These are phyloP conservation scores for Aphidius colemani DNA, from an alignment of 2,888 invertebrate species.

Conservation along the genomic window DNA sequence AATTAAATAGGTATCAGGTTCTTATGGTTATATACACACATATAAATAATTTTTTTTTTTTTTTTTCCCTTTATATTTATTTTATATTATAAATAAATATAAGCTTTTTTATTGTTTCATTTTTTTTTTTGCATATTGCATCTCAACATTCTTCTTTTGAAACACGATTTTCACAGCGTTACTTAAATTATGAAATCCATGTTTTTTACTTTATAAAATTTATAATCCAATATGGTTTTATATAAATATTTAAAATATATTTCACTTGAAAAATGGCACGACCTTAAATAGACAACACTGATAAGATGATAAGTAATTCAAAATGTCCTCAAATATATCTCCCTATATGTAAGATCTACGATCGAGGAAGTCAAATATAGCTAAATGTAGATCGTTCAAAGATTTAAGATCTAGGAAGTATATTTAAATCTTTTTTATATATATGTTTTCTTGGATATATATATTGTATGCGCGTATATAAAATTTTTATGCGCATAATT, in stretches of 20 bases:
- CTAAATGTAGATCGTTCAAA: neutral
- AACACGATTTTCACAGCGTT: no score
- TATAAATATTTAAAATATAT: slow-evolving; percentile 5
- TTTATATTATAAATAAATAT: no score
- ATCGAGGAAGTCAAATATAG: slow-evolving; percentile 19
- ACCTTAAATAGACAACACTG: neutral
- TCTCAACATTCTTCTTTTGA: no score
- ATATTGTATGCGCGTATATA: slow-evolving; percentile 20
- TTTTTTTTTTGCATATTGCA: no score
- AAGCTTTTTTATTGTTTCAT: no score
- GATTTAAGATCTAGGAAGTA: slow-evolving; percentile 19
- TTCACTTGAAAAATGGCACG: neutral
- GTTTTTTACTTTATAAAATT: neutral
- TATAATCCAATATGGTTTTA: no score
- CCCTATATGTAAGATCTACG: slow-evolving; percentile 16
- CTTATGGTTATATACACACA: neutral
- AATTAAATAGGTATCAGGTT: slow-evolving; percentile 21
- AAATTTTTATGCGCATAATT: neutral
- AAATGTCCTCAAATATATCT: slow-evolving; percentile 2
- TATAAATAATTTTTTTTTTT: neutral
- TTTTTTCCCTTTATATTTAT: no score
- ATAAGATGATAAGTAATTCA: slow-evolving; percentile 20
- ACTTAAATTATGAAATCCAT: neutral
- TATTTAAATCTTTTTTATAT: neutral
- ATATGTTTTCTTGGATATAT: neutral